Evolutionary conservation across 1,140 invertebrate genomes (phyloP), one percentile per base, ranked within the genome.

Genomic region (Monomorium pharaonis): DNA sequence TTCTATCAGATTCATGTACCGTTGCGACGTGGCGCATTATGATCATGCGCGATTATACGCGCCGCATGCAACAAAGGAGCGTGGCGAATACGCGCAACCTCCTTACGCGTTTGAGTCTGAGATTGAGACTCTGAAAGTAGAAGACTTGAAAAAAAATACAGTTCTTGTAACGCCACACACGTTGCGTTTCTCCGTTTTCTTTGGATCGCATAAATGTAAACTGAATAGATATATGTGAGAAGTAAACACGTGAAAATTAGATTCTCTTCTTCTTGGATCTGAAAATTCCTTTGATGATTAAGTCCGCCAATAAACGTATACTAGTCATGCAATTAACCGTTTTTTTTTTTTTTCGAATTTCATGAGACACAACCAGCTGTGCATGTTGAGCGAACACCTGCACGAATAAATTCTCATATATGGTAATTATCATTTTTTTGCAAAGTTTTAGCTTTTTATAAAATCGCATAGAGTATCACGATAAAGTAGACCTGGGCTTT

Each of bases 91-190:
- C 9, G 44, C 54, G 60, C 14, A 63, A 33, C 62, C 44, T 42
- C 21, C n/a, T 69, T 42, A 65, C 47, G 62, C 63, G 63, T 69
- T 54, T 80, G 24, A 69, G 21, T 47, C 33, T 51, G n/a, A 69
- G 42, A n/a, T 14, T 10, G n/a, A 21, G 16, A 10, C n/a, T 54
- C 30, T 30, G 16, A 80, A 69, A 69, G 62, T 69, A 21, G 18
- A 69, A n/a, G 2, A 80, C 69, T 80, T n/a, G n/a, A 80, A 80
- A 42, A 77, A 56, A 30, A 37, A 77, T 33, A 63, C 37, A 63
- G 18, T 14, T 42, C 16, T 27, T 16, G 24, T 18, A n/a, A 44
- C 16, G 16, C 9, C 18, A 6, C 30, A 6, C 30, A 37, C 33
- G 21, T 47, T 18, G 6, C 33, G 24, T 77, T 63, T 47, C 56